phyloP scores from a whole-genome alignment of 2,113 vertebrate genomes.

The Spermophilus dauricus region DNA sequence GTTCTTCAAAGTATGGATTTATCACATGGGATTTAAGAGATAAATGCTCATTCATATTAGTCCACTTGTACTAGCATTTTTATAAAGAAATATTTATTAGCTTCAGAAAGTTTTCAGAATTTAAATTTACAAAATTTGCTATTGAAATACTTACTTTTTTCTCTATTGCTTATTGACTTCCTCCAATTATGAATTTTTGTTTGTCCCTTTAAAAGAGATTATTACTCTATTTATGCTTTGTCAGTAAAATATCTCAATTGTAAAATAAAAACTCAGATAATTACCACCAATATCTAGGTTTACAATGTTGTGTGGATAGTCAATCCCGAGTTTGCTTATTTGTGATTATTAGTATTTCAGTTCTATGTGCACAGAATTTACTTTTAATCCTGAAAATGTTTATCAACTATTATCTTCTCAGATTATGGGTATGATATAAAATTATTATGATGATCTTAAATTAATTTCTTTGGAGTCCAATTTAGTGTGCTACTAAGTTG shows the following conservation, averaged over 20 bases:
- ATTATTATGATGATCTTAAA: background rate
- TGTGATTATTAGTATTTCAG: slow-evolving; percentile 36
- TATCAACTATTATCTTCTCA: background rate
- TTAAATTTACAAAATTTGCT: background rate
- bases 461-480: background rate
- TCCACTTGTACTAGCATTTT: background rate
- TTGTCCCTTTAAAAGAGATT: background rate
- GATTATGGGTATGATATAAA: background rate
- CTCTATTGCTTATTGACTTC: background rate
- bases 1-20: slow-evolving; percentile 3
- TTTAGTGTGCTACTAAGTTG: background rate
- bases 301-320: background rate
- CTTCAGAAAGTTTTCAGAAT: slow-evolving; percentile 16
- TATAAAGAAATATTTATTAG: background rate
- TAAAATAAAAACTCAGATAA: slow-evolving; percentile 6
- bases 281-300: background rate
- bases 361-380: background rate
- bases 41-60: background rate
- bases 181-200: background rate
- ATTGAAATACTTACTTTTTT: background rate
- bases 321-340: background rate
- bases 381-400: slow-evolving; percentile 25
- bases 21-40: background rate
- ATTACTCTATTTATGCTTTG: background rate
- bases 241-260: background rate